Percentiles rank a stretch among this genome's conserved stretches.
Conservation (phyloP, 1,140 invertebrate genomes). For the Drosophila murphyi region DNA sequence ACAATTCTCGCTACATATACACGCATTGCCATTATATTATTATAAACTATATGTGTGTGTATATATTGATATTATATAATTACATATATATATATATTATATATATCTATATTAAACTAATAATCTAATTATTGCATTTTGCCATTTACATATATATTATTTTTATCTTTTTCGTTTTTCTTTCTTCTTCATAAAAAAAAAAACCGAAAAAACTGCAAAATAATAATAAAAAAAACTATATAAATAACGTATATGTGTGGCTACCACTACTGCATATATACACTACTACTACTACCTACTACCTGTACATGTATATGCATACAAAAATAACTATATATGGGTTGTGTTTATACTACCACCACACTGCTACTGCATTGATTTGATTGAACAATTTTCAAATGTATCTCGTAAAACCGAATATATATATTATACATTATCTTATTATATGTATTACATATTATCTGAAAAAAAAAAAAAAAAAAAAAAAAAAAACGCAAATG, state of each 20-base stretch:
- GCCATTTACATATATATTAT: slow-evolving; percentile 84
- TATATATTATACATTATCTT: slow-evolving; percentile 66
- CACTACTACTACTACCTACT: slow-evolving; percentile 80
- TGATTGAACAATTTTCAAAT: slow-evolving; percentile 82
- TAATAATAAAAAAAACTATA: slow-evolving; percentile 75
- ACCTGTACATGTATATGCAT: slow-evolving; percentile 84
- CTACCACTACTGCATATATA: slow-evolving; percentile 80
- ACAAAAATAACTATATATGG: slow-evolving; percentile 84
- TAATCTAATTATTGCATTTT: slow-evolving; percentile 84
- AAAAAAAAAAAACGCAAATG: slow-evolving; percentile 52
- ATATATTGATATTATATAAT: slow-evolving; percentile 76
- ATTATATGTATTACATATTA: slow-evolving; percentile 79
- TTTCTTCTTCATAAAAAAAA: slow-evolving; percentile 84
- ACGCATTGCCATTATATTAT: slow-evolving; percentile 61
- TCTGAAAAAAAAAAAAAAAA: slow-evolving; percentile 73
- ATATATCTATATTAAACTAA: slow-evolving; percentile 83
- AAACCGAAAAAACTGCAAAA: slow-evolving; percentile 75
- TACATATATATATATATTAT: slow-evolving; percentile 70
- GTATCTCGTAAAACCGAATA: slow-evolving; percentile 79
- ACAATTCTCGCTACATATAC: slow-evolving; percentile 54
- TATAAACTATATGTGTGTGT: slow-evolving; percentile 72
- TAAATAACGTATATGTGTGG: slow-evolving; percentile 84
- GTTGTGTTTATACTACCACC: slow-evolving; percentile 84
- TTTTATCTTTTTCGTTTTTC: slow-evolving; percentile 84
- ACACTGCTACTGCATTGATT: slow-evolving; percentile 83